These are phyloP conservation scores for Spialia ferax DNA, from an alignment of 2,888 invertebrate genomes.

Conservation along the genomic window DNA sequence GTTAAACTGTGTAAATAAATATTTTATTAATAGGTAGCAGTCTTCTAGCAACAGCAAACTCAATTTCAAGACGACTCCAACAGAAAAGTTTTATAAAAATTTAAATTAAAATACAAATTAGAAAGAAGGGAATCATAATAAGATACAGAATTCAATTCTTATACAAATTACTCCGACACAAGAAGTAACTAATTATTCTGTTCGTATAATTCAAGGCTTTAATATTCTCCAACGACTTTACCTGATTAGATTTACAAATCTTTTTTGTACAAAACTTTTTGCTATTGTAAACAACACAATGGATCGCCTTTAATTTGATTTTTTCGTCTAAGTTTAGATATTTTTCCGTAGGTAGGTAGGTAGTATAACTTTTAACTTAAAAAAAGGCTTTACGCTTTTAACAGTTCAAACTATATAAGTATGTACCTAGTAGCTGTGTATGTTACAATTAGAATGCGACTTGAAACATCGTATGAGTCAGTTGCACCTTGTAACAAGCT, in stretches of 20 bases:
- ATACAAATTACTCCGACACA: conserved; percentile 28
- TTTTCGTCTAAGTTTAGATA: not conserved
- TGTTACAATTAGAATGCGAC: not conserved
- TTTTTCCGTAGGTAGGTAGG: too few species aligned
- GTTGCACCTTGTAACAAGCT: conserved; percentile 51
- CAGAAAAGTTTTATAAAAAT: conserved; percentile 1
- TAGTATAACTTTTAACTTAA: too few species aligned
- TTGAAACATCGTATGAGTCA: conserved; percentile 42
- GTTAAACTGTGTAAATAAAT: too few species aligned
- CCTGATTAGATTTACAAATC: conserved; percentile 20
- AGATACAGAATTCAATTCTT: conserved; percentile 31
- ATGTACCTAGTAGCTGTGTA: too few species aligned
- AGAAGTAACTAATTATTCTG: conserved; percentile 34
- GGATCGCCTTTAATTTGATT: not conserved
- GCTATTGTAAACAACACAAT: not conserved
- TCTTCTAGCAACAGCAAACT: not conserved
- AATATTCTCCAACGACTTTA: conserved; percentile 30
- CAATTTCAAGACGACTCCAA: not conserved
- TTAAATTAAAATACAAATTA: conserved; percentile 16
- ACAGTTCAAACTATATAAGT: too few species aligned
- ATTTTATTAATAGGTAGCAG: not conserved
- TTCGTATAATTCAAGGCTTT: conserved; percentile 31
- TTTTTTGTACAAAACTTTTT: not conserved
- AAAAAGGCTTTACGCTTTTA: too few species aligned
- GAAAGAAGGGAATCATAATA: conserved; percentile 24